Conservation (phyloP, 2,888 invertebrate species). For the Latrodectus elegans region DNA sequence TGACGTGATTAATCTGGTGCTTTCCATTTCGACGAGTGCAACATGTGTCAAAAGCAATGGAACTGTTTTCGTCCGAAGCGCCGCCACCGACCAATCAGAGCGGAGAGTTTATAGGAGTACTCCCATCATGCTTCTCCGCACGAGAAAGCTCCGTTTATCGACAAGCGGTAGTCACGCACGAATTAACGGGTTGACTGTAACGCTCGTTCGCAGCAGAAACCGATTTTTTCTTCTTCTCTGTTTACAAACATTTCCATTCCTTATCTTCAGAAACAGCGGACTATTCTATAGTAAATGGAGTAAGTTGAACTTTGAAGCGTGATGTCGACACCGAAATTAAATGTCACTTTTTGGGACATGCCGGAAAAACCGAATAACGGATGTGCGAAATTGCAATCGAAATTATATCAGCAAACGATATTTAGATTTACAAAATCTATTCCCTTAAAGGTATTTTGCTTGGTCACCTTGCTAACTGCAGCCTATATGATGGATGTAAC, state of each 20-base stretch:
- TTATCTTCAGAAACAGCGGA: not conserved
- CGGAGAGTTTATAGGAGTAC: slow-evolving; percentile 17
- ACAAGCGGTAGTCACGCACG: slow-evolving; percentile 26
- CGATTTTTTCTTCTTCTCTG: slow-evolving; percentile 3
- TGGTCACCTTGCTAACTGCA: not conserved
- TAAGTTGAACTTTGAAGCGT: not conserved
- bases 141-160: slow-evolving; percentile 25
- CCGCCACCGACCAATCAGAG: slow-evolving; percentile 52
- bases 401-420: not conserved
- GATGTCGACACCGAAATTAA: slow-evolving; percentile 58
- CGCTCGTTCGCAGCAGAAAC: slow-evolving; percentile 1
- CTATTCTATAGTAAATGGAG: not conserved
- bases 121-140: slow-evolving; percentile 56
- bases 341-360: slow-evolving; percentile 64
- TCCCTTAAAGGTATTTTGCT: not conserved
- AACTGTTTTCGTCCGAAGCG: slow-evolving; percentile 61
- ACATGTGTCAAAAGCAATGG: slow-evolving; percentile 66
- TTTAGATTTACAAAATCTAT: not conserved
- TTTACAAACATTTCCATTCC: not conserved
- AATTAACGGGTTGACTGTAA: slow-evolving; percentile 23
- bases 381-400: slow-evolving; percentile 7
- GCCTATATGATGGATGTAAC: slow-evolving; percentile 8
- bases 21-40: slow-evolving; percentile 31
- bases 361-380: slow-evolving; percentile 47
- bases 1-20: slow-evolving; percentile 46